Base-by-base conservation (phyloP, 2,113 vertebrate species). In the Phrynocephalus versicolor region DNA sequence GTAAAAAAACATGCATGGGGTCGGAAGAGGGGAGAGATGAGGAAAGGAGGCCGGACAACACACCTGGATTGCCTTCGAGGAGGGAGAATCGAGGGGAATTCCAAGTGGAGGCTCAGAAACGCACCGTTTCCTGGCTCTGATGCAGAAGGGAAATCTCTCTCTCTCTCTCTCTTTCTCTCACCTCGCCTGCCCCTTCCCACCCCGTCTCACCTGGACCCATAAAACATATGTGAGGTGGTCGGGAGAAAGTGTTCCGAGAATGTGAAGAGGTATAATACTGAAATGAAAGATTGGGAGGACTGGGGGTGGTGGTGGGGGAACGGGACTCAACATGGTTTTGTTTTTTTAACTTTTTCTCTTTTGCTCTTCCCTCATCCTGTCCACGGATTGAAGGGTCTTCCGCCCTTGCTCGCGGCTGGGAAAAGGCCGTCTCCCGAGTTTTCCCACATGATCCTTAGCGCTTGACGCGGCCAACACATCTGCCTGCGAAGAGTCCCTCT, bases 391-490 rank as follows among this genome's bases (percentile, higher is more conserved):
- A 64, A 30, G 88, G 39, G 39, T 55, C n/a, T n/a, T n/a, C 3
- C 3, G 1, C 55, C 35, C 1, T 0, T 16, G n/a, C 5, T 0
- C 0, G 27, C 1, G 2, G 6, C 39, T 3, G 0, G 19, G 14
- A 51, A 6, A 23, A 57, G 30, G 16, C 85, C 86, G 64, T 87
- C 83, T 60, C 6, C 0, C 0, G 18, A 0, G 86, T 2, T 62
- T 91, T 85, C 83, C 88, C 69, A 74, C 92, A 45, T 70, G 90
- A 94, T 90, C 92, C 84, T 39, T 6, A 7, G 55, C 23, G 21
- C 84, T 69, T 62, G 0, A 6, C 15, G 39, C 51, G 62, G 10
- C 30, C 15, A n/a, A 2, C 18, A 10, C 6, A 30, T 60, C 57
- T 57, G n/a, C 13, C 8, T 4, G 18, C 15, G 9, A 39, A 5